A percentile compares a stretch with the other conserved stretches of the same genome.
phyloP scores from a whole-genome alignment of 2,113 vertebrate genomes.

The Syrmaticus mikado region DNA sequence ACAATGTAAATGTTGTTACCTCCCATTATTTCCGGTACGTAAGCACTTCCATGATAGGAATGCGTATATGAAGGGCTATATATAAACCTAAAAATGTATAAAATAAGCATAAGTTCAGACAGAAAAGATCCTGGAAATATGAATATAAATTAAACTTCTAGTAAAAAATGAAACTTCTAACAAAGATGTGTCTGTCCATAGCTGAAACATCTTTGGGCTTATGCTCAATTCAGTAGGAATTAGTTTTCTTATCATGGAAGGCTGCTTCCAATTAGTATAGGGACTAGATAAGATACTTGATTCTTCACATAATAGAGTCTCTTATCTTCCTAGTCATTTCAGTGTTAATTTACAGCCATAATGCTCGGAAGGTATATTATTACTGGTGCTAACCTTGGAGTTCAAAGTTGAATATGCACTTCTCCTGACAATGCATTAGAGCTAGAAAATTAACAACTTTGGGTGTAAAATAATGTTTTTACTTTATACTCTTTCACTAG shows the following conservation, averaged over 20 bases:
- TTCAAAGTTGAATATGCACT: slow-evolving; percentile 27
- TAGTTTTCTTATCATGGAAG: background rate
- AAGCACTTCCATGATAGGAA: background rate
- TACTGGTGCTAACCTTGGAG: background rate
- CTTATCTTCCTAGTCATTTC: background rate
- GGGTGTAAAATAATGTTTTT: background rate
- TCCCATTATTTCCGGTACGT: background rate
- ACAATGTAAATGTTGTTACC: background rate
- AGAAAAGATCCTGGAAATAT: background rate
- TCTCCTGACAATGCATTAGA: slow-evolving; percentile 3
- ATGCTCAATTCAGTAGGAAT: background rate
- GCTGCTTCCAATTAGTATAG: background rate
- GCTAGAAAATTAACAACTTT: background rate
- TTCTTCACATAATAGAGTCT: background rate
- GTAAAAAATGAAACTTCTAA: background rate
- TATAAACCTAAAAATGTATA: background rate
- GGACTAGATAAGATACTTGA: background rate
- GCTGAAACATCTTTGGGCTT: background rate
- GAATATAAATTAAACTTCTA: background rate
- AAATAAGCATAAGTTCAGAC: background rate
- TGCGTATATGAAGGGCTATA: background rate
- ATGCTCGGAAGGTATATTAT: background rate
- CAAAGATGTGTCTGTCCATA: background rate
- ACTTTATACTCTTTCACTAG: background rate
- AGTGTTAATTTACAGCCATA: background rate